Evolutionary conservation across 2,113 vertebrate genomes (phyloP), one percentile per base, ranked within the genome.

Genomic region (Corythaixoides concolor): DNA sequence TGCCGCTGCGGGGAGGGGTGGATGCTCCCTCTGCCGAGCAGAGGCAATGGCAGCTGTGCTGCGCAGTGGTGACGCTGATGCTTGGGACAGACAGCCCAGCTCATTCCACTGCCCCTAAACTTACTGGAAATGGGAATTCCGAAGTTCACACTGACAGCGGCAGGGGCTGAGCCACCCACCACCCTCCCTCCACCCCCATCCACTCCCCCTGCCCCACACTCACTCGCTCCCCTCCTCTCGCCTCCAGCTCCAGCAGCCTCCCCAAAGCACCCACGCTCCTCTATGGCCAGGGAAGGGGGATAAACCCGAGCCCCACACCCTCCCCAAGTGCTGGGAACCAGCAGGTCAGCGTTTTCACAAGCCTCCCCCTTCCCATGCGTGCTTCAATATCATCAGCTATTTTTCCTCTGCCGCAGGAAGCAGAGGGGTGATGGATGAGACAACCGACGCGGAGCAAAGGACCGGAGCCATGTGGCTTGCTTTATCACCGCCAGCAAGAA

Each of bases 381-480:
- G 53, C 32, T 83, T 88, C 66, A 64, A 18, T 37, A 68, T 43
- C 16, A 8, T 63, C 88, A 90, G 67, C 58, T 85, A 23, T 28
- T 93, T 88, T 20, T 52, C 90, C 88, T 50, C n/a, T 47, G 50
- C 82, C 0, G 4, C 85, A 80, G 92, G 94, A 95, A 93, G 89
- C 84, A 94, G 88, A 58, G 89, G 39, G 41, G 70, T 94, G 90
- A 95, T 91, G 89, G 91, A 95, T 94, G 89, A 50, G 62, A 53
- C 0, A 3, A 15, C 8, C 3, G 9, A 32, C 2, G 6, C 0
- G 6, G 58, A 68, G 66, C 6, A 0, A 82, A 72, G 66, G 39
- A 35, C 35, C 2, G 0, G 43, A 88, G 95, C 94, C 95, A 92
- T 90, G 88, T 85, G 91, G 82, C 13, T 94, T 86, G 50, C 28